phyloP scores from a whole-genome alignment of 1,140 invertebrate genomes.

The Pantala flavescens region DNA sequence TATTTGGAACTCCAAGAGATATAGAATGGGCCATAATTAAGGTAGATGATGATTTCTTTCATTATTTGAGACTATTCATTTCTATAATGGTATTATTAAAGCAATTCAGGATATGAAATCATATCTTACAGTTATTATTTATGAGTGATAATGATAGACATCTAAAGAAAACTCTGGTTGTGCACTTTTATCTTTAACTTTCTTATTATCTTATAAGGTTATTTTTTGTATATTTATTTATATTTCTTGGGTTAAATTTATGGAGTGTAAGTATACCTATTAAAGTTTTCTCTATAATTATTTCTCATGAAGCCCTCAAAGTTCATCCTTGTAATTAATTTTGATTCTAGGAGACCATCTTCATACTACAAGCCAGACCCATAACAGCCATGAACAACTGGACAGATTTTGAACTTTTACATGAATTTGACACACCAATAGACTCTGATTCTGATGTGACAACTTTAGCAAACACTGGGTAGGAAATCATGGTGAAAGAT shows the following conservation, averaged over 20 bases:
- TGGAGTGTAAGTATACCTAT: too few species aligned
- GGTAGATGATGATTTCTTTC: conserved; percentile 29
- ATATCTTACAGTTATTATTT: too few species aligned
- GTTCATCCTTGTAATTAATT: too few species aligned
- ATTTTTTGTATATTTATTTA: too few species aligned
- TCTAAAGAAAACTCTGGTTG: too few species aligned
- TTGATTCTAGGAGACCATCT: conserved; percentile 25
- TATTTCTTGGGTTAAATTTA: too few species aligned
- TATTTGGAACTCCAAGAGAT: conserved; percentile 56
- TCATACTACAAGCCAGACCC: conserved; percentile 58
- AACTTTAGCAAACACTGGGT: conserved; percentile 40
- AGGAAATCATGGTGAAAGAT: conserved; percentile 18
- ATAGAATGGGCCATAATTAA: conserved; percentile 59
- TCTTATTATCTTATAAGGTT: too few species aligned
- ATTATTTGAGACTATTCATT: not conserved
- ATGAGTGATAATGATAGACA: too few species aligned
- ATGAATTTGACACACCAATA: conserved; percentile 56
- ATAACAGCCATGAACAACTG: conserved; percentile 57
- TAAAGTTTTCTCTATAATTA: too few species aligned
- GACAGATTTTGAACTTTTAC: conserved; percentile 59
- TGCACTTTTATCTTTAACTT: too few species aligned
- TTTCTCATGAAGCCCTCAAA: too few species aligned
- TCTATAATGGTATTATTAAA: conserved; percentile 11
- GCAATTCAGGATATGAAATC: conserved; percentile 13
- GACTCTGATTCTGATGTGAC: conserved; percentile 33